phyloP scores from a whole-genome alignment of 2,113 vertebrate species.

The Gopherus evgoodei region DNA sequence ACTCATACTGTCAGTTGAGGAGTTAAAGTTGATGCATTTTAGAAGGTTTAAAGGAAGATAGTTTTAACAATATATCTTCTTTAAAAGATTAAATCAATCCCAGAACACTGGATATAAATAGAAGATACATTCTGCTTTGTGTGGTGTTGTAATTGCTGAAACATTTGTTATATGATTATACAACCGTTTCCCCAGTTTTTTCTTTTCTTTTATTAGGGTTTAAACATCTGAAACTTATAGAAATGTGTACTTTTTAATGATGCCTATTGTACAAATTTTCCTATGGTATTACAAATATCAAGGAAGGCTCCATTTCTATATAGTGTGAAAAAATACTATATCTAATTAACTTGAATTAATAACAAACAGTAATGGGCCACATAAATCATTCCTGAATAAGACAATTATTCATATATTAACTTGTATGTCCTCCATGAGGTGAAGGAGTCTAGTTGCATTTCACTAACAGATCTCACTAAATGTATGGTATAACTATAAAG shows the following conservation, averaged over 20 bases:
- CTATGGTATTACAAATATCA: background rate
- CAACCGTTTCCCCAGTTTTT: background rate
- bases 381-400: background rate
- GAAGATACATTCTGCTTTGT: background rate
- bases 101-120: background rate
- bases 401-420: background rate
- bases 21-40: background rate
- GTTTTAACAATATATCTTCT: background rate
- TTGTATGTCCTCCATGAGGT: background rate
- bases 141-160: background rate
- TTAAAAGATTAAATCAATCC: background rate
- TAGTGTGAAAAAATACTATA: background rate
- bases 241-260: background rate
- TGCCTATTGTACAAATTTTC: too few relatives aligned
- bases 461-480: slow-evolving; percentile 16
- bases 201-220: background rate
- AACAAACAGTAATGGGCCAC: slow-evolving; percentile 27
- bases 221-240: background rate
- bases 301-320: background rate
- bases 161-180: background rate
- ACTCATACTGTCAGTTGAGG: background rate
- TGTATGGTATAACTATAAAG: background rate
- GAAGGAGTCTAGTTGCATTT: background rate
- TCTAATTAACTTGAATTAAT: slow-evolving; percentile 27
- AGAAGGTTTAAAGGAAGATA: background rate